Evolutionary conservation across 2,113 vertebrate species (phyloP), one percentile per base, ranked within the genome.

Genomic region (Nibea coibor): DNA sequence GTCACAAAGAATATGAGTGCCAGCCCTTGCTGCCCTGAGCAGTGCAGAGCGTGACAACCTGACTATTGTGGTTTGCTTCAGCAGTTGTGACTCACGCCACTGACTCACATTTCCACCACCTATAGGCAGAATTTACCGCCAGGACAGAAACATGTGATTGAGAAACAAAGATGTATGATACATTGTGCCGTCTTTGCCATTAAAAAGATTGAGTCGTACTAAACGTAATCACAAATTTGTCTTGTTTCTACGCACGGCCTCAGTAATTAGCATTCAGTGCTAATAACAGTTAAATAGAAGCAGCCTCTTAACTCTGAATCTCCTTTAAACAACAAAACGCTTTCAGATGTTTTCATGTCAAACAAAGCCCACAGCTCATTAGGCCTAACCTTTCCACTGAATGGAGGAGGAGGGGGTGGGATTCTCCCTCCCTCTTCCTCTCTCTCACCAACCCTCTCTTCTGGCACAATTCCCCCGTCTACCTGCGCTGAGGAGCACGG

Each of bases 1-100:
- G 84, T 86, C 84, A 83, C 74, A 64, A 75, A 78, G 50, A 81
- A 89, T 88, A 84, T 51, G 82, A 66, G 82, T 81, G 81, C 71
- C 14, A 66, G 61, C 59, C 54, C 22, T 4, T 20, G 62, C n/a
- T 64, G 75, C 85, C 84, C 39, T 45, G n/a, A 84, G 83, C 90
- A 35, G 50, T 10, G 67, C 45, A 56, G 64, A 65, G 74, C 31
- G 53, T 79, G 78, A 88, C 86, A 87, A 84, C 80, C 85, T 87
- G 89, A 86, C 83, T 65, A 11, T 72, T 80, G 73, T 56, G 56
- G 58, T 90, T 82, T 81, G 81, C 58, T 73, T 70, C 72, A 64
- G 57, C 62, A 9, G 54, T 57, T 2, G 28, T 93, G 91, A 89
- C 56, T 86, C 75, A 83, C 12, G 58, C 59, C 35, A 69, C 22